phyloP scores from a whole-genome alignment of 2,888 invertebrate genomes.

The Trachelus iudaicus region DNA sequence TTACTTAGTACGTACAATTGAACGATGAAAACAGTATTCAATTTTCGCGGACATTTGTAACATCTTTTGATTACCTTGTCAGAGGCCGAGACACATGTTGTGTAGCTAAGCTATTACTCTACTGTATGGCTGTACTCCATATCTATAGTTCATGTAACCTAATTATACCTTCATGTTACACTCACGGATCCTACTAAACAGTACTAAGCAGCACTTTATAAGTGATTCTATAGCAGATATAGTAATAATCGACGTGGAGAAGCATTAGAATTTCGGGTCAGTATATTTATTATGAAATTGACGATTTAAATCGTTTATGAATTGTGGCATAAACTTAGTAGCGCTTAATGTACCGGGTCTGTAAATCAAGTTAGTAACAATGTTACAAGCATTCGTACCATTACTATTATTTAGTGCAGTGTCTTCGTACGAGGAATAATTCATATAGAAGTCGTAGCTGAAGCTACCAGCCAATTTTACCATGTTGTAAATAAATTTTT shows the following conservation, averaged over 20 bases:
- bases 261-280: neutral
- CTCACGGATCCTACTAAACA: neutral
- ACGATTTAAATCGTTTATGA: neutral
- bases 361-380: neutral
- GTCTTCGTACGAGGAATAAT: neutral
- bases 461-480: neutral
- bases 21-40: neutral
- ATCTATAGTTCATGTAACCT: neutral
- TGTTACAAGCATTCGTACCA: neutral
- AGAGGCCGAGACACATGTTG: no score
- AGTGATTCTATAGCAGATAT: neutral
- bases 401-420: neutral
- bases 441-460: neutral
- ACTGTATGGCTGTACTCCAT: neutral
- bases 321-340: neutral
- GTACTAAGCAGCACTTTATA: neutral
- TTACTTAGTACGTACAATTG: neutral
- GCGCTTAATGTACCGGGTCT: neutral
- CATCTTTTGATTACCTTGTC: neutral
- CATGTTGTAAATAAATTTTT: neutral
- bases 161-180: neutral
- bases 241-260: neutral
- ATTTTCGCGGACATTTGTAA: neutral
- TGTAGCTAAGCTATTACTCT: neutral
- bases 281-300: neutral